Evolutionary conservation across 2,113 vertebrate species (phyloP).

Genomic region (Clarias magur): DNA sequence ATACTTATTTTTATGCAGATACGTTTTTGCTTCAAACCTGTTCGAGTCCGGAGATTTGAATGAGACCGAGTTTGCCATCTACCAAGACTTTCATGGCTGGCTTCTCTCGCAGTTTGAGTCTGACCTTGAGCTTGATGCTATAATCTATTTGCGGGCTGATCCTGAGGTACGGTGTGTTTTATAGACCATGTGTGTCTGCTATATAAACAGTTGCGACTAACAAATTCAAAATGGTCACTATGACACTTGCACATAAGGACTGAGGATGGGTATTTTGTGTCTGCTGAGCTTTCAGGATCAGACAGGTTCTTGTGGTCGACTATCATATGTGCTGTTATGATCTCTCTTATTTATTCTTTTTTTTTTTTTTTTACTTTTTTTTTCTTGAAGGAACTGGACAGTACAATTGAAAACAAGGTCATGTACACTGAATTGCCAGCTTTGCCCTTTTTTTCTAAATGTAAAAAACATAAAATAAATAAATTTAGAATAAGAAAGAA

Average conservation of each 20-base stretch:
- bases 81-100: constrained; percentile 85
- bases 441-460: too few species aligned
- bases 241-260: background rate
- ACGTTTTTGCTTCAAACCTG: constrained; percentile 81
- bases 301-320: background rate
- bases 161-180: constrained; percentile 70
- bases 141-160: constrained; percentile 81
- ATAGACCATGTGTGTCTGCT: background rate
- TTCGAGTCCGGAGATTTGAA: constrained; percentile 77
- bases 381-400: too few species aligned
- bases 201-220: background rate
- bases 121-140: constrained; percentile 76
- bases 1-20: constrained; percentile 64
- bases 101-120: constrained; percentile 76
- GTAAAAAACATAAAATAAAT: too few species aligned
- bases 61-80: constrained; percentile 81
- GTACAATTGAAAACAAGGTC: too few species aligned
- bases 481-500: too few species aligned
- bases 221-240: background rate
- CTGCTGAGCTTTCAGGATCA: background rate
- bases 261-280: background rate
- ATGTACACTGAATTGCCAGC: too few species aligned
- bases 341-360: too few species aligned
- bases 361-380: too few species aligned
- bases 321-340: background rate